These are phyloP conservation scores for Misgurnus anguillicaudatus DNA, from an alignment of 2,113 vertebrate species.

Conservation along the genomic window DNA sequence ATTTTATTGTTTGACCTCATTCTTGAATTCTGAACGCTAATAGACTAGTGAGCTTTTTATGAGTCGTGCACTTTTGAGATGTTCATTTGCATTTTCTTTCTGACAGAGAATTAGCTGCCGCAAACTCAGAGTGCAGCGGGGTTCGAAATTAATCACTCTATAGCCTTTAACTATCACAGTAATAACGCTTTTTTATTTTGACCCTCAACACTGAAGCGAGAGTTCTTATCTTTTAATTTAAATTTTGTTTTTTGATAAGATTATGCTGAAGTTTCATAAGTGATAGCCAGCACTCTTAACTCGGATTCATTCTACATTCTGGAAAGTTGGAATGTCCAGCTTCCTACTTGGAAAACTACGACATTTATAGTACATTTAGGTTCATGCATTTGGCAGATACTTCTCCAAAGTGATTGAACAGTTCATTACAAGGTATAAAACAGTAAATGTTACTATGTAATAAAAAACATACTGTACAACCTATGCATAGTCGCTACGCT, in stretches of 20 bases:
- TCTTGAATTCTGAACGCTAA: constrained; percentile 13
- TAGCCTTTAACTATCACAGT: constrained; percentile 15
- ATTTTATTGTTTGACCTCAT: constrained; percentile 37
- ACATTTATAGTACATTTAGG: too few species aligned
- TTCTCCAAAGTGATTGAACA: too few species aligned
- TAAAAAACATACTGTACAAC: too few species aligned
- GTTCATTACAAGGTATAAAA: too few species aligned
- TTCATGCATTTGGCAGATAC: too few species aligned
- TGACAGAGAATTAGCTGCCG: constrained; percentile 24
- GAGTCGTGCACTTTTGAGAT: constrained; percentile 34
- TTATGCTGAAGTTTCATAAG: neutral
- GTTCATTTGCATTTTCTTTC: constrained; percentile 40
- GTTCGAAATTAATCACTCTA: constrained; percentile 25
- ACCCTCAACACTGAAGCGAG: neutral
- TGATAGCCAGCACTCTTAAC: neutral
- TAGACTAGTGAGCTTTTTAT: constrained; percentile 25
- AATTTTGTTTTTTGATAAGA: neutral
- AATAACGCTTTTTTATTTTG: constrained; percentile 7
- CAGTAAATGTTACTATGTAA: too few species aligned
- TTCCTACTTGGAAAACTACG: neutral
- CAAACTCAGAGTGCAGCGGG: neutral
- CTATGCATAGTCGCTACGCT: too few species aligned
- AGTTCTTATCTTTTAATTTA: neutral
- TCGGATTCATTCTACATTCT: neutral
- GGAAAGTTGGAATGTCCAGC: neutral